phyloP scores from a whole-genome alignment of 1,140 invertebrate genomes.

The Ladona fulva region DNA sequence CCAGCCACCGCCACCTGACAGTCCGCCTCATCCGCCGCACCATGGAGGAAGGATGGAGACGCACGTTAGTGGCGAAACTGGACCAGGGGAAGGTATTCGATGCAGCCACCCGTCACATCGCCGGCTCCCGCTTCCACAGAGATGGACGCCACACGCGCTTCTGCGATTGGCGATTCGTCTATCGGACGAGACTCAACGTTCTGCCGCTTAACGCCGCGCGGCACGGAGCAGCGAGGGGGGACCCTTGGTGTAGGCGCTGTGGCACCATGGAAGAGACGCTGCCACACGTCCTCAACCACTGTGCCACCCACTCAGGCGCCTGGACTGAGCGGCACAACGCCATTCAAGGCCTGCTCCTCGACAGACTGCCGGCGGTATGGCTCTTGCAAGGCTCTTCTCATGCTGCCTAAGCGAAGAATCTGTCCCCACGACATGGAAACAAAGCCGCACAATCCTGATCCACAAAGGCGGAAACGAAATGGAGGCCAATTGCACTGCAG shows the following conservation, averaged over 20 bases:
- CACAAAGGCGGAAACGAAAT: too few species aligned
- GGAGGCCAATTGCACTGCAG: too few species aligned
- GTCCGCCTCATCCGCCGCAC: constrained; percentile 18
- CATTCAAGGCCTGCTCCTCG: neutral
- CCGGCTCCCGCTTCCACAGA: constrained; percentile 18
- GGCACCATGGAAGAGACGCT: constrained; percentile 16
- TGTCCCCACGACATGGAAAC: too few species aligned
- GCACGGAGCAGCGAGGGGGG: neutral
- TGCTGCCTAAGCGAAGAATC: too few species aligned
- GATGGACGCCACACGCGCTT: constrained; percentile 23
- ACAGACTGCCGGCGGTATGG: neutral
- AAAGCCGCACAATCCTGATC: too few species aligned
- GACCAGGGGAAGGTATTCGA: constrained; percentile 23
- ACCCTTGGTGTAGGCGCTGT: constrained; percentile 20
- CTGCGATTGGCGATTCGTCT: constrained; percentile 29
- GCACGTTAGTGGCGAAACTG: constrained; percentile 11
- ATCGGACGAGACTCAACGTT: constrained; percentile 24
- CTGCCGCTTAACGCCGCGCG: constrained; percentile 21
- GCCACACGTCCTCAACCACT: constrained; percentile 18
- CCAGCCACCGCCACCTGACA: too few species aligned
- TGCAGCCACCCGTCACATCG: neutral
- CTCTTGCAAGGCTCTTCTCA: too few species aligned
- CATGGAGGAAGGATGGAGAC: constrained; percentile 17
- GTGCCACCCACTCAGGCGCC: neutral
- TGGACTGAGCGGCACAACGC: neutral